phyloP scores from a whole-genome alignment of 2,113 vertebrate species.

The Chrysemys picta region DNA sequence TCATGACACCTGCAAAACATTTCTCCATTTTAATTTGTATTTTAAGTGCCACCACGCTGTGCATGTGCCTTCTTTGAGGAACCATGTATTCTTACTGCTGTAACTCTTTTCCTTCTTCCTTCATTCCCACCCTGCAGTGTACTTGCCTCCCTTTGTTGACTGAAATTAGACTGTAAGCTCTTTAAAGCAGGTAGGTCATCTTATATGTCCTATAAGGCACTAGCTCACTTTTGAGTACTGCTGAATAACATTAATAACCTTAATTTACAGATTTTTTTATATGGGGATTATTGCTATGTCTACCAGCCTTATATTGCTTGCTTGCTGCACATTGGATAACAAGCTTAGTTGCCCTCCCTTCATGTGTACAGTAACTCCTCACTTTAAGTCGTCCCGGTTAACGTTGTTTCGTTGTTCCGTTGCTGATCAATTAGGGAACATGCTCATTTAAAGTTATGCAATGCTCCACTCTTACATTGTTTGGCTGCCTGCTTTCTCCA shows the following conservation, averaged over 20 bases:
- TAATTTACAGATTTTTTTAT: not conserved
- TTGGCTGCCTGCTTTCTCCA: too few species aligned
- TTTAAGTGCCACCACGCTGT: not conserved
- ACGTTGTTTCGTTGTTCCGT: too few species aligned
- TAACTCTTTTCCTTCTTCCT: not conserved
- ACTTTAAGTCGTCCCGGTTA: too few species aligned
- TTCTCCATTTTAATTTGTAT: fast-evolving
- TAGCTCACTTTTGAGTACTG: not conserved
- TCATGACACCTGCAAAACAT: not conserved
- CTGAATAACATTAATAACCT: fast-evolving
- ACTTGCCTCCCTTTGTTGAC: not conserved
- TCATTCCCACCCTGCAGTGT: not conserved
- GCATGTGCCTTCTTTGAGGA: not conserved
- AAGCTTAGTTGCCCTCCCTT: not conserved
- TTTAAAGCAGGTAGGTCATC: not conserved
- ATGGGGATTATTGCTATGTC: not conserved
- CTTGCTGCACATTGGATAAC: not conserved
- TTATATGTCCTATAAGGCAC: not conserved
- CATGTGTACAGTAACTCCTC: too few species aligned
- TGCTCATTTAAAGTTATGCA: too few species aligned
- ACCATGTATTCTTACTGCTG: not conserved
- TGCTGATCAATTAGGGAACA: too few species aligned
- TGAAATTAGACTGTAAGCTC: not conserved
- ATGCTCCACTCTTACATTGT: too few species aligned
- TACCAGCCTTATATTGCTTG: not conserved